Conservation (phyloP, 35 echinoderm and acorn worm genomes). For the Patiria miniata region DNA sequence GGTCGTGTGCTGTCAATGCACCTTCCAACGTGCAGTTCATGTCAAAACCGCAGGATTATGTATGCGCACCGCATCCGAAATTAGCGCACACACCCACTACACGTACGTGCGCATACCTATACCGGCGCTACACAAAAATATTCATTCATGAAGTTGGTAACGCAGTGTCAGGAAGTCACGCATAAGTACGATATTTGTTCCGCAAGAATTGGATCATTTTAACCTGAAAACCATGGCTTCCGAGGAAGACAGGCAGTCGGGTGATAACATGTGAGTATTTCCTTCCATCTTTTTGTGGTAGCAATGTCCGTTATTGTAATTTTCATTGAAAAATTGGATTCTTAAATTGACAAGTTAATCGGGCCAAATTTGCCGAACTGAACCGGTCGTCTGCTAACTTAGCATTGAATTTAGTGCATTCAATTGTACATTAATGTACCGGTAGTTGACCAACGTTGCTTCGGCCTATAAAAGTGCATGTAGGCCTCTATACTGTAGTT, state of each 20-base stretch:
- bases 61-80: not conserved
- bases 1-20: too few relatives aligned
- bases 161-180: not conserved
- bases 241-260: slow-evolving; percentile 1
- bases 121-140: too few relatives aligned
- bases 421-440: too few relatives aligned
- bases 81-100: not conserved
- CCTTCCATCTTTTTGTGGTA: not conserved
- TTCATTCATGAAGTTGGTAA: slow-evolving; percentile 14
- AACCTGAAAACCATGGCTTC: not conserved
- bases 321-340: not conserved
- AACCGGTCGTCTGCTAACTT: too few relatives aligned
- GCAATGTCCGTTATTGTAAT: not conserved
- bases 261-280: slow-evolving; percentile 12
- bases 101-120: not conserved
- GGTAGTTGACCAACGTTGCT: too few relatives aligned
- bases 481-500: too few relatives aligned
- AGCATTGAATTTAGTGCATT: too few relatives aligned
- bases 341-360: too few relatives aligned
- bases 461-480: too few relatives aligned
- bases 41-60: not conserved
- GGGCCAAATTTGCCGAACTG: too few relatives aligned
- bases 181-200: not conserved
- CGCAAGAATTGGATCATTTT: not conserved
- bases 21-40: not conserved